phyloP scores from a whole-genome alignment of 2,797 vertebrate genomes.

The Naso thynnoides region DNA sequence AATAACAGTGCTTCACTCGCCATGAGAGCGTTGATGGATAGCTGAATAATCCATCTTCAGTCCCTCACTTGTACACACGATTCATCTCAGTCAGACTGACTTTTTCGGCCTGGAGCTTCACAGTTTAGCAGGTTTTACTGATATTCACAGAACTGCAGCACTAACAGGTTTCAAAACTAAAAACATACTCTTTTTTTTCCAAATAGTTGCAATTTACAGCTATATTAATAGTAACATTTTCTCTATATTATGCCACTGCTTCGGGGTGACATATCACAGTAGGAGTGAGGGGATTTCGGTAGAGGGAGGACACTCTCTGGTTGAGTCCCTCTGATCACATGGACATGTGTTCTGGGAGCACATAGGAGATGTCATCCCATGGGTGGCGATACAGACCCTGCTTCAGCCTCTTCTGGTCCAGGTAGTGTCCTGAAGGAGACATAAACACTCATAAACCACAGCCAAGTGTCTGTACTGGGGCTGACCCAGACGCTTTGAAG shows the following conservation, averaged over 20 bases:
- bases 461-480: no score
- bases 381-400: conserved; percentile 98
- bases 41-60: conserved; percentile 5
- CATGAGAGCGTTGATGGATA: background rate
- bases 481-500: no score
- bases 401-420: conserved; percentile 98
- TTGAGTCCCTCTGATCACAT: conserved; percentile 85
- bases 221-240: conserved; percentile 58
- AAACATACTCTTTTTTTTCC: conserved; percentile 33
- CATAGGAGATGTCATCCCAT: conserved; percentile 98
- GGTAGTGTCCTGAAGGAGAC: conserved; percentile 90
- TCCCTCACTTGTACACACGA: background rate
- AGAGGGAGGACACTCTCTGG: background rate
- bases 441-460: no score
- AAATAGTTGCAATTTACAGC: conserved; percentile 44
- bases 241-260: conserved; percentile 32
- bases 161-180: conserved; percentile 51
- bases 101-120: conserved; percentile 35
- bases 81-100: conserved; percentile 15
- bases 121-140: conserved; percentile 53
- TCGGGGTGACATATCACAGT: conserved; percentile 43
- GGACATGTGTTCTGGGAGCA: conserved; percentile 98
- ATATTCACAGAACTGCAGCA: conserved; percentile 50
- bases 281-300: background rate
- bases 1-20: conserved; percentile 32